Percentiles rank a stretch among this genome's conserved stretches.
phyloP scores from a whole-genome alignment of 2,888 invertebrate genomes.

The Harpagoxenus sublaevis region DNA sequence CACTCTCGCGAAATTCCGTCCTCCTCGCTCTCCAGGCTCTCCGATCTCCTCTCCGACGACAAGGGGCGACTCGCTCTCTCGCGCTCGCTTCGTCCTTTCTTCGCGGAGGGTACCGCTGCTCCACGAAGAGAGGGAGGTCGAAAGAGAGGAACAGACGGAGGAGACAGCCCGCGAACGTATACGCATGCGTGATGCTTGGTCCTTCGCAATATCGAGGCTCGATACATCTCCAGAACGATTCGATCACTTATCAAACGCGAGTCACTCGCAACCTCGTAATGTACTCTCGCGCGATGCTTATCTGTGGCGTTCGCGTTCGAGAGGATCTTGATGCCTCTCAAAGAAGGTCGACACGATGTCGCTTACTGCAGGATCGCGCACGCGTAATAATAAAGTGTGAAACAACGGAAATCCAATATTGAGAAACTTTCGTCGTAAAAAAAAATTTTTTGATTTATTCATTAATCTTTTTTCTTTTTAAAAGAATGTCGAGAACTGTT shows the following conservation, averaged over 20 bases:
- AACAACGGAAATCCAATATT: neutral
- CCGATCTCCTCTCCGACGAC: constrained; percentile 66
- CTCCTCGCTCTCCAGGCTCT: constrained; percentile 53
- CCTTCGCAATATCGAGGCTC: constrained; percentile 60
- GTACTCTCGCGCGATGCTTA: constrained; percentile 36
- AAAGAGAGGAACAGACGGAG: constrained; percentile 57
- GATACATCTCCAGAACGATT: constrained; percentile 68
- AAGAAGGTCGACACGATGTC: constrained; percentile 18
- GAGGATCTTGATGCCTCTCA: constrained; percentile 28
- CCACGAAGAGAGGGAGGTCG: constrained; percentile 57
- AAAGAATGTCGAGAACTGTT: neutral
- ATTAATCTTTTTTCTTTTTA: neutral
- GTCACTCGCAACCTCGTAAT: constrained; percentile 66
- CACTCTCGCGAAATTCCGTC: constrained; percentile 41
- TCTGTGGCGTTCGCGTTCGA: constrained; percentile 11
- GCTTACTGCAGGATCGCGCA: neutral
- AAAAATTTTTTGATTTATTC: neutral
- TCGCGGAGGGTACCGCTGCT: constrained; percentile 51
- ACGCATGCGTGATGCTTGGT: constrained; percentile 71
- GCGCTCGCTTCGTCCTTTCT: constrained; percentile 76
- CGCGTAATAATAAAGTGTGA: neutral
- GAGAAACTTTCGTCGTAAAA: neutral
- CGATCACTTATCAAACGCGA: constrained; percentile 73
- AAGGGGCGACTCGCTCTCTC: constrained; percentile 66
- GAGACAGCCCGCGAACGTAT: constrained; percentile 68